Conservation (phyloP, 2,888 invertebrate species). For the Saturnia japonica region DNA sequence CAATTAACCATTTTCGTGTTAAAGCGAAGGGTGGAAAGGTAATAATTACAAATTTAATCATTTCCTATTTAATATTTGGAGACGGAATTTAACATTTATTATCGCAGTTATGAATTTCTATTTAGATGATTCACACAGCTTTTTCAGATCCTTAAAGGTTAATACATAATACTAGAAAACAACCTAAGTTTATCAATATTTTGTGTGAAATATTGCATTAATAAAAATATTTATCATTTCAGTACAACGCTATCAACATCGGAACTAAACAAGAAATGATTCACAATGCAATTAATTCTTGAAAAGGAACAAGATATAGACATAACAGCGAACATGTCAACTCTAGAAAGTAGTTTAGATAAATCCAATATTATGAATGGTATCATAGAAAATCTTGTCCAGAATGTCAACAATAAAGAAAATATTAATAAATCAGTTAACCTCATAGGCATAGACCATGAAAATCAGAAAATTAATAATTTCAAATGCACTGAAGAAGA, state of each 20-base stretch:
- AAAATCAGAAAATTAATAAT: background rate
- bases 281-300: slow-evolving; percentile 74
- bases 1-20: background rate
- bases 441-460: slow-evolving; percentile 26
- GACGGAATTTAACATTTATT: background rate
- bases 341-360: slow-evolving; percentile 46
- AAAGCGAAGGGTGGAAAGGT: too few relatives aligned
- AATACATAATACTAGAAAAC: background rate
- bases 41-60: too few relatives aligned
- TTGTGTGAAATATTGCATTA: background rate
- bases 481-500: slow-evolving; percentile 22
- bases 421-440: slow-evolving; percentile 37
- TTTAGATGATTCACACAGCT: background rate
- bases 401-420: slow-evolving; percentile 41
- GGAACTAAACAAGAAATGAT: slow-evolving; percentile 50
- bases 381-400: slow-evolving; percentile 39
- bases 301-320: slow-evolving; percentile 53
- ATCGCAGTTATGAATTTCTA: background rate
- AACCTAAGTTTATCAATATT: background rate
- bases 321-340: slow-evolving; percentile 60
- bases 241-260: slow-evolving; percentile 42
- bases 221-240: slow-evolving; percentile 35
- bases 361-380: slow-evolving; percentile 43
- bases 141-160: background rate
- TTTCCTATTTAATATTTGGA: background rate